Evolutionary conservation across 2,888 invertebrate species (phyloP).

Genomic region (Lasius fuliginosus): DNA sequence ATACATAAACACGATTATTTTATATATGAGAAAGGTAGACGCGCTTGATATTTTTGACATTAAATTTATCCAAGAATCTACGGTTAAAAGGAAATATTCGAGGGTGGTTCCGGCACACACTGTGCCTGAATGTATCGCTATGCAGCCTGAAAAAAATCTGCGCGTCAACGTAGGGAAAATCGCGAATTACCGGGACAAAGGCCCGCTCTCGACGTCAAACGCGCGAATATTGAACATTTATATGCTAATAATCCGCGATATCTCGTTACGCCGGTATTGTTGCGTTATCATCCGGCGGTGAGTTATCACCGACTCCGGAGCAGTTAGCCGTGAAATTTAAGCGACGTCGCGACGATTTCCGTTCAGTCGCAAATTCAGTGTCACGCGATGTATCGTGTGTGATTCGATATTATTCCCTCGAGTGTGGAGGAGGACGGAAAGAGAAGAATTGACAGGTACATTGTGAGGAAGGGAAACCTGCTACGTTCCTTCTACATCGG

Average conservation of each 20-base stretch:
- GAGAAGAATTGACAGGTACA: neutral
- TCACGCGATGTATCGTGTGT: neutral
- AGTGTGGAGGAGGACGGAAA: neutral
- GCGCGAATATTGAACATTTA: conserved; percentile 33
- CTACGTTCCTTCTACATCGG: conserved; percentile 62
- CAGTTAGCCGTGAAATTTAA: conserved; percentile 49
- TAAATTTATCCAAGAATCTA: neutral
- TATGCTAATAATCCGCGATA: conserved; percentile 44
- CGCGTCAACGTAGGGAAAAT: neutral
- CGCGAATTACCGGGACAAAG: neutral
- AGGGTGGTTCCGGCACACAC: neutral
- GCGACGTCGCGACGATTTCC: conserved; percentile 22
- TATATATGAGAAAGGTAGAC: neutral
- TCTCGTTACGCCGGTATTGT: conserved; percentile 25
- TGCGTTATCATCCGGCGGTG: conserved; percentile 24
- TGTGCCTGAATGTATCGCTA: neutral
- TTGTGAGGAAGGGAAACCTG: conserved; percentile 25
- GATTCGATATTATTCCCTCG: neutral
- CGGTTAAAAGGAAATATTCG: neutral
- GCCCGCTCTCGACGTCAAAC: neutral
- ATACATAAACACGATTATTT: neutral
- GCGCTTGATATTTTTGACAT: neutral
- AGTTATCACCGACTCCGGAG: conserved; percentile 27
- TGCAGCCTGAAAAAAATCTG: neutral
- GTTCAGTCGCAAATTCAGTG: conserved; percentile 39